These are phyloP conservation scores for Lasaia peninsularis DNA, from an alignment of 1,140 invertebrate genomes.

Conservation along the genomic window DNA sequence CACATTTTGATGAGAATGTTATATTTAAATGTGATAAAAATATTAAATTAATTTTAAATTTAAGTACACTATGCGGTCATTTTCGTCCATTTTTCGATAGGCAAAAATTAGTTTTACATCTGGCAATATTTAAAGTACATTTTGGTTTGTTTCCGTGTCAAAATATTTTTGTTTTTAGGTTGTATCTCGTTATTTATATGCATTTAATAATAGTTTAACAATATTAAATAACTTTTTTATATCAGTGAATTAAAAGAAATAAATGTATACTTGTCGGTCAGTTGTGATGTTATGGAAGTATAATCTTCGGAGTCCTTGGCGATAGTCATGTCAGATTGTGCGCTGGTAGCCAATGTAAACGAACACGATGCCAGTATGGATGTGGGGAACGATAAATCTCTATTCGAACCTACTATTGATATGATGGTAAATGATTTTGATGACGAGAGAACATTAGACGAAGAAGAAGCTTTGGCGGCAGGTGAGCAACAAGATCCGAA, in stretches of 20 bases:
- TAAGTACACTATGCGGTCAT: too few species aligned
- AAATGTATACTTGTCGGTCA: slow-evolving; percentile 31
- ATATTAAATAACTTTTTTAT: neutral
- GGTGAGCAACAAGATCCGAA: slow-evolving; percentile 87
- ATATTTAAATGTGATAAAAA: too few species aligned
- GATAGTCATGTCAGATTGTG: slow-evolving; percentile 75
- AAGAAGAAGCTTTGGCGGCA: slow-evolving; percentile 95
- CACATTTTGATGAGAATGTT: too few species aligned
- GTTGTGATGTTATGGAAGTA: slow-evolving; percentile 54
- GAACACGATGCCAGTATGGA: slow-evolving; percentile 77
- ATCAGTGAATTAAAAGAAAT: slow-evolving; percentile 12
- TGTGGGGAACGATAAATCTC: slow-evolving; percentile 74
- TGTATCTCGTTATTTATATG: slow-evolving; percentile 30
- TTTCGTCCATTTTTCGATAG: too few species aligned
- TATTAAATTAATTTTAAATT: too few species aligned
- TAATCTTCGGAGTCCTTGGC: slow-evolving; percentile 43
- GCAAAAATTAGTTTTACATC: neutral
- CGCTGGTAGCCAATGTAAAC: slow-evolving; percentile 71
- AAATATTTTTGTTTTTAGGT: slow-evolving; percentile 74
- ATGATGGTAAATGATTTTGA: slow-evolving; percentile 98
- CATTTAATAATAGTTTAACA: neutral
- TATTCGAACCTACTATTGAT: slow-evolving; percentile 85
- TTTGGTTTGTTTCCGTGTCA: slow-evolving; percentile 54
- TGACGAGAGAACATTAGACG: slow-evolving; percentile 96
- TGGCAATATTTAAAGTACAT: slow-evolving; percentile 19